phyloP scores from a whole-genome alignment of 2,113 vertebrate genomes.

The Marcusenius ussheri region DNA sequence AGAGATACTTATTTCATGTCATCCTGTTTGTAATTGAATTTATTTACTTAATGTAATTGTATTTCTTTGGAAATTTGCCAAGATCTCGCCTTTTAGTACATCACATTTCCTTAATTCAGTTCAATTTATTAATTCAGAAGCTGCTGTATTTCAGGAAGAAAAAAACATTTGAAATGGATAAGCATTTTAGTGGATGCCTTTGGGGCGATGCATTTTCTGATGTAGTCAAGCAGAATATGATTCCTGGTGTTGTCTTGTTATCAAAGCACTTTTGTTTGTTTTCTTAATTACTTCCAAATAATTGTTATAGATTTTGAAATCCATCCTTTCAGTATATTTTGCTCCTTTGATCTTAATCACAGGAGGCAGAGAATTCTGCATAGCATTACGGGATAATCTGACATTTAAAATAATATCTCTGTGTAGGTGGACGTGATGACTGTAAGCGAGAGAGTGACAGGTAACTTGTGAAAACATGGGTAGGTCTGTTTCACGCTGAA shows the following conservation, averaged over 20 bases:
- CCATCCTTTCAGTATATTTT: neutral
- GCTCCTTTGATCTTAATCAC: neutral
- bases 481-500: neutral
- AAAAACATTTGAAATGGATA: neutral
- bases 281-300: neutral
- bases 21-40: neutral
- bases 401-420: neutral
- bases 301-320: neutral
- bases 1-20: neutral
- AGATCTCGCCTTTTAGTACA: neutral
- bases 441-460: neutral
- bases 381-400: neutral
- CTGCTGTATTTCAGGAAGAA: neutral
- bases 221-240: neutral
- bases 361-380: neutral
- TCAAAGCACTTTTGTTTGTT: neutral
- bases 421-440: neutral
- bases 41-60: neutral
- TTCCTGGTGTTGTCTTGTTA: neutral
- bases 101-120: neutral
- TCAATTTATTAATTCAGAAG: neutral
- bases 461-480: neutral
- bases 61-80: neutral
- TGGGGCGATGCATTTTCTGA: neutral
- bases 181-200: neutral